Evolutionary conservation across 2,888 invertebrate genomes (phyloP), one percentile per base, ranked within the genome.

Genomic region (Anarsia innoxiella): DNA sequence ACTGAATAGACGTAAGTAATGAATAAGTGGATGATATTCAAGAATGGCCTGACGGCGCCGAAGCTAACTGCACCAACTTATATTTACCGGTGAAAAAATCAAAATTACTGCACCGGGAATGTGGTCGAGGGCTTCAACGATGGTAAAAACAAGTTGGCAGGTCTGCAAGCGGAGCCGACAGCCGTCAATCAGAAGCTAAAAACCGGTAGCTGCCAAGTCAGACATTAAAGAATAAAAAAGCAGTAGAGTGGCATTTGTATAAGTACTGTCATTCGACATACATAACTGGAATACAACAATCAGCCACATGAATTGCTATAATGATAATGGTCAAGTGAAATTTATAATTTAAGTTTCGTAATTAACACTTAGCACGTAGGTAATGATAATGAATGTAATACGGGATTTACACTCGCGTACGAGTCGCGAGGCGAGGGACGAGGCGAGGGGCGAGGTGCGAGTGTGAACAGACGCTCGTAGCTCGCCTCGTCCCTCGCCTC

Each of bases 111-210:
- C 3, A n/a, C 11, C 10, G 33, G 9, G 8, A 44, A 19, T 41
- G 36, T 34, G 2, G 25, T 14, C n/a, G 33, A 26, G 26, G 25
- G 11, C 13, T 1, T 31, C 1, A 3, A 26, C 5, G 39, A 13
- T 15, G 23, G 53, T 41, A 59, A 37, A 42, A 16, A 38, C 59
- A 66, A 59, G 33, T 48, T 69, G 54, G 76, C 53, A 53, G 43
- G 56, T 46, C 53, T 49, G 68, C 76, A 76, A 77, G 70, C 75
- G 71, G 66, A 78, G 79, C 80, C 79, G 83, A 80, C 83, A 83
- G 79, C 76, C 82, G 83, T 84, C 83, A 82, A 83, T 83, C 83
- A 78, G 67, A 66, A 75, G 76, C 70, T 82, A 78, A 84, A 82
- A 83, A 83, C 83, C 83, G 83, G 83, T 84, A 84, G 83, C 82